Evolutionary conservation across 2,888 invertebrate genomes (phyloP).

Genomic region (Allolobophora icterica): DNA sequence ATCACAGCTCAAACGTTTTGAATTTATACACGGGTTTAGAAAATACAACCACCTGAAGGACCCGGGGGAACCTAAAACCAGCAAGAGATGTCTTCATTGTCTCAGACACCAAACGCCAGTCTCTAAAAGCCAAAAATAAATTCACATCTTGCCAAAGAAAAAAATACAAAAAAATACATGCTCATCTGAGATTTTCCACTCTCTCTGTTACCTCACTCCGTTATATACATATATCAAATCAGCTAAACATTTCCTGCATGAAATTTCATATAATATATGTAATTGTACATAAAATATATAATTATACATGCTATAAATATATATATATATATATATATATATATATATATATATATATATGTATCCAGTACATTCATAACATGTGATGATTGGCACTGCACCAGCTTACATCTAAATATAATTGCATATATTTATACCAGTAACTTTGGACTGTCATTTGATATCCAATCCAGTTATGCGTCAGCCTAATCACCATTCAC

Average conservation of each 20-base stretch:
- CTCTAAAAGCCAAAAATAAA: neutral
- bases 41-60: neutral
- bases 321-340: neutral
- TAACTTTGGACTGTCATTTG: too few relatives aligned
- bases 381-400: too few relatives aligned
- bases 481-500: too few relatives aligned
- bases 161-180: too few relatives aligned
- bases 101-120: neutral
- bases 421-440: too few relatives aligned
- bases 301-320: too few relatives aligned
- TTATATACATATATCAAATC: constrained; percentile 4
- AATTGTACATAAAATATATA: neutral
- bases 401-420: too few relatives aligned
- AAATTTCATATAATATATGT: neutral
- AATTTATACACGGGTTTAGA: neutral
- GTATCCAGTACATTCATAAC: neutral
- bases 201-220: neutral
- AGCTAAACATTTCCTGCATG: neutral
- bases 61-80: neutral
- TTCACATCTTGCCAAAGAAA: neutral
- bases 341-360: too few relatives aligned
- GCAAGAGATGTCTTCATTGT: neutral
- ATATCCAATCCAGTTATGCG: too few relatives aligned
- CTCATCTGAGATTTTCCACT: neutral
- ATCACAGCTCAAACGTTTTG: neutral